Conservation (phyloP, 2,113 vertebrate genomes). For the Chamaetylas fuelleborni region DNA sequence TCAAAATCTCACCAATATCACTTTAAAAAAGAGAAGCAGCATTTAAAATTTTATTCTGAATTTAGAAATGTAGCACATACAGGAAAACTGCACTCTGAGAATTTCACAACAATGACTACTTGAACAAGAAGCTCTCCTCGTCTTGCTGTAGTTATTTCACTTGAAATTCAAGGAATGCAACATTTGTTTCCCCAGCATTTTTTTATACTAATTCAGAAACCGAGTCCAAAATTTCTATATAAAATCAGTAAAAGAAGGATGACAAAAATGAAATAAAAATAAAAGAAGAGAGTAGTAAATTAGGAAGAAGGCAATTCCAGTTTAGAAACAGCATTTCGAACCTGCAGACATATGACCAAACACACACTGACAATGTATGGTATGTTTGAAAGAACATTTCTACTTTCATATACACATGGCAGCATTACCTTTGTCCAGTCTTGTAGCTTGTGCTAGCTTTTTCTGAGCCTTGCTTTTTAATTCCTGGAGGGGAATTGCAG, state of each 20-base stretch:
- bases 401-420: neutral
- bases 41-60: neutral
- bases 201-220: neutral
- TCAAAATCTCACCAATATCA: neutral
- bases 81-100: neutral
- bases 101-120: neutral
- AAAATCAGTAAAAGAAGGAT: neutral
- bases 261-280: neutral
- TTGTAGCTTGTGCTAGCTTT: slow-evolving; percentile 77
- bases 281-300: neutral
- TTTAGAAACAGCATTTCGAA: neutral
- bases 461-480: slow-evolving; percentile 76
- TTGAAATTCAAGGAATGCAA: neutral
- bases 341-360: neutral
- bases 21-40: neutral
- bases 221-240: neutral
- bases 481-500: slow-evolving; percentile 80
- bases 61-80: accelerated
- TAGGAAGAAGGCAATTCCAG: neutral
- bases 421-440: slow-evolving; percentile 83
- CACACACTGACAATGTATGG: neutral
- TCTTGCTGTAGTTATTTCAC: neutral
- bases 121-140: neutral
- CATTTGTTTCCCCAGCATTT: neutral
- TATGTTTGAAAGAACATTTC: neutral